Evolutionary conservation across 2,113 vertebrate species (phyloP).

Genomic region (Mirounga angustirostris): DNA sequence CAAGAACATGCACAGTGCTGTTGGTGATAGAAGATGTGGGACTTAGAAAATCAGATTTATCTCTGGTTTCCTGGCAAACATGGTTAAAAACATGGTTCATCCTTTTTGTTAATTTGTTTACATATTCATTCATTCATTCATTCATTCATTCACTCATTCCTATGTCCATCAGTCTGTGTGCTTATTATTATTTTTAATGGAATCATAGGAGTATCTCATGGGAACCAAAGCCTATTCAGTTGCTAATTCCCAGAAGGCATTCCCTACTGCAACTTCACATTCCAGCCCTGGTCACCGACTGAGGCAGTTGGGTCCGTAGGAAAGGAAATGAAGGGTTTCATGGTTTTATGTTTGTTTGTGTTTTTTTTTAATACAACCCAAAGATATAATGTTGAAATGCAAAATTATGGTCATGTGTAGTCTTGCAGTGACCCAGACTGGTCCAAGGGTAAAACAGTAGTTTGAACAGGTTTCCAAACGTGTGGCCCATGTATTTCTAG

Average conservation of each 20-base stretch:
- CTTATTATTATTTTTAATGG: background rate
- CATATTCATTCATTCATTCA: background rate
- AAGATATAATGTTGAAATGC: background rate
- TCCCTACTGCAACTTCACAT: background rate
- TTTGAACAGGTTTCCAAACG: background rate
- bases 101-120: background rate
- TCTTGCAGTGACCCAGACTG: background rate
- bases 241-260: background rate
- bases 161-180: background rate
- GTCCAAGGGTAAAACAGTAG: background rate
- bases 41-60: background rate
- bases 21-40: background rate
- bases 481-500: background rate
- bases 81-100: background rate
- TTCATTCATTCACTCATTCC: background rate
- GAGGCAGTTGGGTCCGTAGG: background rate
- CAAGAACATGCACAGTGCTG: background rate
- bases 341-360: background rate
- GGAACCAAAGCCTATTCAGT: background rate
- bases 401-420: background rate
- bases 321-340: background rate
- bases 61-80: background rate
- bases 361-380: background rate
- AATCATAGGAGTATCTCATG: background rate
- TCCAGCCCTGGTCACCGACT: background rate